These are phyloP conservation scores for Coccyzus lansbergi DNA, from an alignment of 2,797 vertebrate genomes.

Conservation along the genomic window DNA sequence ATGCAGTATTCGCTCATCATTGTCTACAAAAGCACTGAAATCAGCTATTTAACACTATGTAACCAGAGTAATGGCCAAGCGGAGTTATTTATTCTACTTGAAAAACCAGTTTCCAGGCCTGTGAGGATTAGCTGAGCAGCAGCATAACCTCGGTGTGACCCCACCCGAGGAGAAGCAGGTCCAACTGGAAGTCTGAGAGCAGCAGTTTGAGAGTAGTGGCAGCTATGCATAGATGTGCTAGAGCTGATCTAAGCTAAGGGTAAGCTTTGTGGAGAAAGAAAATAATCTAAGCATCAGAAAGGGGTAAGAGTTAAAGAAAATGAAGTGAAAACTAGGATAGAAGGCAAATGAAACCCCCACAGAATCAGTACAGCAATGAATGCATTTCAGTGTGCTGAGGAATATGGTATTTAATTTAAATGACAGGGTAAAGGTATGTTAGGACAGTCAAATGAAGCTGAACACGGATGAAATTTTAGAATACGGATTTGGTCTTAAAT, in stretches of 20 bases:
- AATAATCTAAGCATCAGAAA: neutral
- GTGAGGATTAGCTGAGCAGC: conserved; percentile 63
- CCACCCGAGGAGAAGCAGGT: conserved; percentile 43
- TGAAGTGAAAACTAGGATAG: neutral
- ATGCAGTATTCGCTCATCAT: conserved; percentile 56
- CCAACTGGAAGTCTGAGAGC: conserved; percentile 58
- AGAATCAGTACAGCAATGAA: neutral
- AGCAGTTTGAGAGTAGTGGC: neutral
- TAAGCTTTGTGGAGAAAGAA: neutral
- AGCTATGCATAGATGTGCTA: neutral
- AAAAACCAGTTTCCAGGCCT: conserved; percentile 73
- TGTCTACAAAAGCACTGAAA: conserved; percentile 67
- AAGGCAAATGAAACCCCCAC: neutral
- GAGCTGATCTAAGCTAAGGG: neutral
- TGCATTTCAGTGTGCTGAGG: neutral
- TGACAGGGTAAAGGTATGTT: neutral
- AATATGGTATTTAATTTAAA: neutral
- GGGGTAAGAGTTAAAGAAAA: neutral
- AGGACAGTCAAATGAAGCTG: neutral
- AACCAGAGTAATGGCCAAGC: conserved; percentile 42
- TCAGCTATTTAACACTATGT: conserved; percentile 72
- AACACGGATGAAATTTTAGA: neutral
- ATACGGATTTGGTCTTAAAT: neutral
- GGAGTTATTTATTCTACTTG: conserved; percentile 70
- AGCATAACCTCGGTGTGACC: conserved; percentile 56